Conservation (phyloP, 2,113 vertebrate species). For the Trematomus loennbergii region DNA sequence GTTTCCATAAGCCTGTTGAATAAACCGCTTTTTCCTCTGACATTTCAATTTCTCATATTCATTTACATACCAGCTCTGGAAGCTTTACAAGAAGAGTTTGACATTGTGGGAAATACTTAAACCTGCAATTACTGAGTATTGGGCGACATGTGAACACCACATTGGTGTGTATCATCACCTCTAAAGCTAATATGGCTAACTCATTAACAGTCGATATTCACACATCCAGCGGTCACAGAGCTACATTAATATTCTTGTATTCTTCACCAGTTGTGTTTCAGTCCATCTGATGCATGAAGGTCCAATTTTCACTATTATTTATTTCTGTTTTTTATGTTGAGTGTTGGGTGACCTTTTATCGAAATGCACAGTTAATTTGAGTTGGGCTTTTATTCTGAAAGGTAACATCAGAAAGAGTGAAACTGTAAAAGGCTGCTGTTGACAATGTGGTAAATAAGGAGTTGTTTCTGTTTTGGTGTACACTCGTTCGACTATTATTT, state of each 20-base stretch:
- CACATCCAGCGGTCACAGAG: not conserved
- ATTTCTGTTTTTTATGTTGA: not conserved
- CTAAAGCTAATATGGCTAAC: not conserved
- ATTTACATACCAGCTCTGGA: conserved; percentile 13
- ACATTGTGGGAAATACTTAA: not conserved
- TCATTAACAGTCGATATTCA: not conserved
- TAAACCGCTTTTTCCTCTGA: conserved; percentile 34
- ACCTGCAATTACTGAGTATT: not conserved
- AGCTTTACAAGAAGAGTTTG: not conserved
- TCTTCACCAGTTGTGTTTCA: not conserved
- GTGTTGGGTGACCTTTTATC: too few relatives aligned
- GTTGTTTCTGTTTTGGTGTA: too few relatives aligned
- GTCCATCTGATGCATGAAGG: too few relatives aligned
- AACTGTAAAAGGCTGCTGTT: too few relatives aligned
- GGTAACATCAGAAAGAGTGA: too few relatives aligned
- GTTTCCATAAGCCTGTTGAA: conserved; percentile 50
- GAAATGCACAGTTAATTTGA: too few relatives aligned
- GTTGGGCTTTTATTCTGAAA: too few relatives aligned
- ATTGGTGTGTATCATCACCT: not conserved
- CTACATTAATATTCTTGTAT: not conserved
- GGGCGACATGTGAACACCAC: not conserved
- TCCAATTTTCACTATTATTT: not conserved
- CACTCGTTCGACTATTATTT: too few relatives aligned
- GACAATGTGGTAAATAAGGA: too few relatives aligned
- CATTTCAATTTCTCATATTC: conserved; percentile 25